Percentiles rank a stretch among this genome's conserved stretches.
phyloP scores from a whole-genome alignment of 2,888 invertebrate species.

The Dolichomitus sp. region DNA sequence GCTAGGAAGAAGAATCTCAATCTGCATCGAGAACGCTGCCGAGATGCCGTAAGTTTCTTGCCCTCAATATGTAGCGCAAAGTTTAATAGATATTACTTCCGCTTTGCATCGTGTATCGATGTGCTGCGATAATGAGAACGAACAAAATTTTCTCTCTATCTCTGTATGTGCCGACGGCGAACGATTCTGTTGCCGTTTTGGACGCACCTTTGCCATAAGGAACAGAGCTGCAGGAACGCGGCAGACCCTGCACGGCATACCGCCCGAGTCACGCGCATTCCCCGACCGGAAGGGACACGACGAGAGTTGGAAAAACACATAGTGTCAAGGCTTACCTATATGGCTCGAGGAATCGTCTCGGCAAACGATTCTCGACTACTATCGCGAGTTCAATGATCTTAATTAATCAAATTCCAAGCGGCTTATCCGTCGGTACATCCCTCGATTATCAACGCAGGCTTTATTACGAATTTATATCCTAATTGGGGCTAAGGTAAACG shows the following conservation, averaged over 20 bases:
- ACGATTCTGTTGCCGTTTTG: background rate
- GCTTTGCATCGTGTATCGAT: background rate
- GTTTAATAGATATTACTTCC: background rate
- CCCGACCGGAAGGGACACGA: slow-evolving; percentile 52
- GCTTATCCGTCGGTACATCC: too few species aligned
- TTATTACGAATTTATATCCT: background rate
- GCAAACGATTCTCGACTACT: background rate
- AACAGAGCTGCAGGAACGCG: slow-evolving; percentile 6
- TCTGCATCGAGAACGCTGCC: slow-evolving; percentile 38
- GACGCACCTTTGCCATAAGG: background rate
- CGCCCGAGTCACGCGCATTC: slow-evolving; percentile 62
- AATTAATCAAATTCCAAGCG: background rate
- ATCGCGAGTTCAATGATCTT: background rate
- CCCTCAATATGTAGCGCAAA: background rate
- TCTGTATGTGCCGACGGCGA: slow-evolving; percentile 18
- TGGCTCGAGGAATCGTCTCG: background rate
- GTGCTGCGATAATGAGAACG: background rate
- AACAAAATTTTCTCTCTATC: background rate
- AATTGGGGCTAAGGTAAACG: slow-evolving; percentile 4
- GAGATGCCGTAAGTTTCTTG: slow-evolving; percentile 61
- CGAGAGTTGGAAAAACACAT: slow-evolving; percentile 24
- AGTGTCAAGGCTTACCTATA: background rate
- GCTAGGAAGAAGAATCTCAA: slow-evolving; percentile 26
- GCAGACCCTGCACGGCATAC: slow-evolving; percentile 38
- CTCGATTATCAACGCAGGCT: background rate